Evolutionary conservation across 92 coral and sea anemone species (phyloP).

Genomic region (Phenganax marumi): DNA sequence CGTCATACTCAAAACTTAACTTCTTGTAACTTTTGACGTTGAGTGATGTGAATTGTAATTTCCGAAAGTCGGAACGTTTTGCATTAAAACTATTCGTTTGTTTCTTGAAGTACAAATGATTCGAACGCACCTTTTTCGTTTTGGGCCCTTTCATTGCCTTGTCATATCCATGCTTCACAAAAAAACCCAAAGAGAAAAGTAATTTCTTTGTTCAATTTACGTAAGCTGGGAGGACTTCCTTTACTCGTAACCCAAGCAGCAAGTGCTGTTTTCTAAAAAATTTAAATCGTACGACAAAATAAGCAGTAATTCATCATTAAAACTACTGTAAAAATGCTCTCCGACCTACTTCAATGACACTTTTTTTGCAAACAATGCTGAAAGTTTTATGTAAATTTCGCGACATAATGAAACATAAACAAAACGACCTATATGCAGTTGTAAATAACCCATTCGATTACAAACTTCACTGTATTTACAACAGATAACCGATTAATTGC

Average conservation of each 20-base stretch:
- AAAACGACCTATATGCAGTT: neutral
- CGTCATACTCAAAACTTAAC: conserved; percentile 23
- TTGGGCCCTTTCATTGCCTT: conserved; percentile 13
- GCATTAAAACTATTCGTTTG: neutral
- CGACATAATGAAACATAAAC: neutral
- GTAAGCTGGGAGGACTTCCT: neutral
- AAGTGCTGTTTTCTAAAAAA: conserved; percentile 6
- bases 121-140: conserved; percentile 6
- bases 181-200: neutral
- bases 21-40: conserved; percentile 14
- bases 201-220: neutral
- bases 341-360: neutral
- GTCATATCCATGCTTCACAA: neutral
- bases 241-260: neutral
- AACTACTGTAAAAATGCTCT: neutral
- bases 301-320: neutral
- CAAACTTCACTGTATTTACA: conserved; percentile 10
- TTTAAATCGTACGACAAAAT: conserved; percentile 6
- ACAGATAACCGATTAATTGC: neutral
- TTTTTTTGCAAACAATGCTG: conserved; percentile 19
- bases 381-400: conserved; percentile 16
- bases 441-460: conserved; percentile 11
- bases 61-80: neutral
- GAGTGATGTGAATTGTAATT: neutral
- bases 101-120: neutral